Evolutionary conservation across 1,140 invertebrate genomes (phyloP).

Genomic region (Drosophila jambulina): DNA sequence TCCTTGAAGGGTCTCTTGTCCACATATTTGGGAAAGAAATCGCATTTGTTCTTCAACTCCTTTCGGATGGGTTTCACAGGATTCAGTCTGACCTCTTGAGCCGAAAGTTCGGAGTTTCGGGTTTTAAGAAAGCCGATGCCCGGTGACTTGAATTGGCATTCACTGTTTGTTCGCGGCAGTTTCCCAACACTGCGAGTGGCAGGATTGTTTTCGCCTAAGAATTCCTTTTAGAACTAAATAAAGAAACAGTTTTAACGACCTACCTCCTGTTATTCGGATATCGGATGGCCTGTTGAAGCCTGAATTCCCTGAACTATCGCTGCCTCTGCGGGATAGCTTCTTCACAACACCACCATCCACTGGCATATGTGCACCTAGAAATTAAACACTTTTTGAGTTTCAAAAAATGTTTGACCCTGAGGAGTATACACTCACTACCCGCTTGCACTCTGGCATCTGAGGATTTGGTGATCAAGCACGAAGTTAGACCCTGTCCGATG

Average conservation of each 20-base stretch:
- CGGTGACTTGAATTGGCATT: slow-evolving; percentile 56
- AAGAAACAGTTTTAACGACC: neutral
- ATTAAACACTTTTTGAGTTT: neutral
- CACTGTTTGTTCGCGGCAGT: slow-evolving; percentile 64
- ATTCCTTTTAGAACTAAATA: neutral
- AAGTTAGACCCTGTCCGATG: slow-evolving; percentile 53
- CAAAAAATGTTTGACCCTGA: accelerated
- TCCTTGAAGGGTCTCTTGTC: slow-evolving; percentile 61
- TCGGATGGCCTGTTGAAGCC: neutral
- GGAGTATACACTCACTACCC: neutral
- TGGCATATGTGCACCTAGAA: slow-evolving; percentile 58
- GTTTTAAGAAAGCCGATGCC: slow-evolving; percentile 54
- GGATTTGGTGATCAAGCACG: slow-evolving; percentile 63
- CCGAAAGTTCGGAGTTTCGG: slow-evolving; percentile 3
- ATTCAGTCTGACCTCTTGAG: slow-evolving; percentile 56
- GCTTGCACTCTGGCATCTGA: slow-evolving; percentile 23
- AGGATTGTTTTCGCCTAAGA: neutral
- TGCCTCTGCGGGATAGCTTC: neutral
- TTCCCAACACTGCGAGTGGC: slow-evolving; percentile 24
- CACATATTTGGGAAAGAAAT: slow-evolving; percentile 54
- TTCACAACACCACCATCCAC: slow-evolving; percentile 15
- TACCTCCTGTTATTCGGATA: neutral
- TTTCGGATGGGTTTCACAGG: slow-evolving; percentile 30
- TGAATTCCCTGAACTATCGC: neutral
- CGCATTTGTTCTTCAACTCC: slow-evolving; percentile 61